Base-by-base conservation (phyloP, 1,140 invertebrate species). In the Camponotus vicinus region DNA sequence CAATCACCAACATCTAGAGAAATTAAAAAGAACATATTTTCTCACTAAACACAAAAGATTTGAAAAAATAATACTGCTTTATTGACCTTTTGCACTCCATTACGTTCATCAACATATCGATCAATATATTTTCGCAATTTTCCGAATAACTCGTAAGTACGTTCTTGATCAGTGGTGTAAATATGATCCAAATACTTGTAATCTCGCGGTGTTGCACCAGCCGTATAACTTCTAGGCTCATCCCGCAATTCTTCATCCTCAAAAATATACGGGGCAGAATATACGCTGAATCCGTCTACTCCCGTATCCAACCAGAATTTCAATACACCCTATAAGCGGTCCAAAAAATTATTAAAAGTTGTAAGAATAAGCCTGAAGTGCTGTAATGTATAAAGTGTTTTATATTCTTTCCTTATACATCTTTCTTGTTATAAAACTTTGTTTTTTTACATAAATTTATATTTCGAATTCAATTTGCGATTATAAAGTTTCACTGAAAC, bases 261-360 rank as follows among this genome's bases (percentile, higher is more conserved):
- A 70, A 95, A 96, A 27, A 96, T 86, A 90, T 94, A 93, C 27
- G 96, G 96, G 21, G 97, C 93, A 2, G 97, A 96, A 90, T 97
- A 97, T 15, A 98, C 94, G 61, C 97, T 95, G 94, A 98, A 98
- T 8, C 98, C 98, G 90, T 97, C 96, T 0, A 98, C 96, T 76
- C 97, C 97, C 91, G 96, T 96, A 3, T 96, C 94, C 49, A 98
- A 89, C 98, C 98, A 98, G 94, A 97, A 98, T 63, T 95, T 94
- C 3, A 98, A 92, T 3, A 97, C 96, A 40, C 97, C 95, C 97
- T 97, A 76, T 1, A 85, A 52, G 0, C 8, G 69, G 76, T 52
- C 95, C 8, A 61, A 78, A 61, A 80, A 67, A 84, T 57, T 66
- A 59, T 45, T n/a, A 7, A 7, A 8, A 66, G 18, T 18, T 13